phyloP scores from a whole-genome alignment of 2,888 invertebrate genomes.

The Macaria liturata region DNA sequence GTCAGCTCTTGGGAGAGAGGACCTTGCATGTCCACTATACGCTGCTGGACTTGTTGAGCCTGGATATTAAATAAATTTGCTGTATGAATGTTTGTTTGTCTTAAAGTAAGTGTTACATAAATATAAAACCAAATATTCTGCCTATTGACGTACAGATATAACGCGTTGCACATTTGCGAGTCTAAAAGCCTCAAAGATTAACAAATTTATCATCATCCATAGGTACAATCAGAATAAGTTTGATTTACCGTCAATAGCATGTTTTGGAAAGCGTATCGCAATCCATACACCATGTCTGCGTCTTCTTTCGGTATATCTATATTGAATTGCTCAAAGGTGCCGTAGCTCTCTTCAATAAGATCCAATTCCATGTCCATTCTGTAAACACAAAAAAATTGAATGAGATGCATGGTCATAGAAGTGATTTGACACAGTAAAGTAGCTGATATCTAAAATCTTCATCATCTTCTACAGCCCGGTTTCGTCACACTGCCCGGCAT shows the following conservation, averaged over 20 bases:
- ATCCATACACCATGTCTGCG: slow-evolving; percentile 89
- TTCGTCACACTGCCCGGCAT: no score
- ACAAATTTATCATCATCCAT: neutral
- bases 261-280: slow-evolving; percentile 90
- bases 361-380: slow-evolving; percentile 89
- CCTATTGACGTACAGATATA: neutral
- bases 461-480: no score
- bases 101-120: no score
- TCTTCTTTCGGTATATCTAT: slow-evolving; percentile 90
- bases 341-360: slow-evolving; percentile 91
- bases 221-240: neutral
- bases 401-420: no score
- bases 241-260: slow-evolving; percentile 87
- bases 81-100: no score
- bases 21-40: slow-evolving; percentile 88
- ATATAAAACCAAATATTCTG: no score
- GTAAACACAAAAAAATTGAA: slow-evolving; percentile 18
- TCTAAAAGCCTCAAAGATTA: neutral
- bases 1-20: slow-evolving; percentile 88
- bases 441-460: no score
- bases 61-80: slow-evolving; percentile 27
- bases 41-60: slow-evolving; percentile 87
- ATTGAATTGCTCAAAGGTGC: slow-evolving; percentile 85
- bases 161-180: neutral
- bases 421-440: no score